Evolutionary conservation across 2,797 vertebrate species (phyloP), one percentile per base, ranked within the genome.

Genomic region (Aphelocoma californica): DNA sequence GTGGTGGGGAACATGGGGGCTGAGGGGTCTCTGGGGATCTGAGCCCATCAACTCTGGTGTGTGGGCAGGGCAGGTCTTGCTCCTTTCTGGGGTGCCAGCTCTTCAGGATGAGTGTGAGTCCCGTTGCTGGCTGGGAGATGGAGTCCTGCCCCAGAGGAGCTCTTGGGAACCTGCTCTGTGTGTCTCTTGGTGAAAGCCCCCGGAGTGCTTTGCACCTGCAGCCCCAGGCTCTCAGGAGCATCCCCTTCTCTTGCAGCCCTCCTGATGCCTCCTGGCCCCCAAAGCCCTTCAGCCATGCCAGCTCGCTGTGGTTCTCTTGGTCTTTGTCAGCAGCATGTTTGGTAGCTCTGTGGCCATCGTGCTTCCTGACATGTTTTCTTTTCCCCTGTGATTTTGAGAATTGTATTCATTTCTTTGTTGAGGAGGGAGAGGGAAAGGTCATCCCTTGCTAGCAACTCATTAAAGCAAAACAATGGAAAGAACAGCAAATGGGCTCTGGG

Each of bases 381-480:
- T 94, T 57, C 80, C 87, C 81, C 34, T 0, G 1, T 47, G 88
- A 87, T 82, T 95, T 81, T 85, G 51, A 79, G 79, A 74, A 95
- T 75, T 78, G 34, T n/a, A 54, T 93, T 95, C 2, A 9, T 92
- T 81, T 81, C 87, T 93, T 95, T 94, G 77, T 93, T 91, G 71
- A 80, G 90, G 72, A 91, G 40, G 40, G 54, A 96, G 70, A 95
- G 45, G 67, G 78, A 96, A 95, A 95, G 91, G 83, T 93, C 95
- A 91, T 65, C 89, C 85, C 70, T 96, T 5, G 3, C 90, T 92
- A 93, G 81, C 84, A 93, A 93, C 72, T 95, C 88, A 90, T 95
- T 93, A 92, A 61, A 81, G 78, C 29, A 85, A 95, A 96, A 96
- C 95, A 96, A 96, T 95, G 92, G 92, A 92, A 93, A 94, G 94